A percentile compares a stretch with the other conserved stretches of the same genome.
Evolutionary conservation across 2,888 invertebrate genomes (phyloP).

Genomic region (Ophioninae sp.): DNA sequence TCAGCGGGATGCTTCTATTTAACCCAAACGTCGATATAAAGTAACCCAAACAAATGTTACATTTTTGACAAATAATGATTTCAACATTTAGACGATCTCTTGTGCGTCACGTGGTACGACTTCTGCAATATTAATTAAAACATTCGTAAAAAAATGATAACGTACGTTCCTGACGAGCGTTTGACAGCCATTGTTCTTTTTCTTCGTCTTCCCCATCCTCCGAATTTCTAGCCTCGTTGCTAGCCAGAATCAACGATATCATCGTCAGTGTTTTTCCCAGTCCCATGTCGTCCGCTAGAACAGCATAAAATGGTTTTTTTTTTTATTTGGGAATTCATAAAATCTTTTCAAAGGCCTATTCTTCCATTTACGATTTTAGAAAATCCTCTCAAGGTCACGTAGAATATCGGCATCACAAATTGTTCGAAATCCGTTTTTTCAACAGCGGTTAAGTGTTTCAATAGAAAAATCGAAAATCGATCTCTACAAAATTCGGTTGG

Average conservation of each 20-base stretch:
- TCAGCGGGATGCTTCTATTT: too few relatives aligned
- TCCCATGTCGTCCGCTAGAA: slow-evolving; percentile 89
- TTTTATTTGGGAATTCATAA: not conserved
- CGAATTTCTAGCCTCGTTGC: slow-evolving; percentile 48
- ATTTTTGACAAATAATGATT: not conserved
- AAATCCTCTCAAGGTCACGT: too few relatives aligned
- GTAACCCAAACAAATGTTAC: too few relatives aligned
- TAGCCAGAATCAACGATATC: slow-evolving; percentile 86
- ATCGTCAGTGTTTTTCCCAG: slow-evolving; percentile 92
- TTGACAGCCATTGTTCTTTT: slow-evolving; percentile 68
- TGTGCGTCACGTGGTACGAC: too few relatives aligned
- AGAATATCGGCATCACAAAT: too few relatives aligned
- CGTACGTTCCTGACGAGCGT: slow-evolving; percentile 64
- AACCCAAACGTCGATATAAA: too few relatives aligned
- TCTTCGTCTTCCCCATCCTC: slow-evolving; percentile 77
- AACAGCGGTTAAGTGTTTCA: too few relatives aligned
- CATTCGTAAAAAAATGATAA: slow-evolving; percentile 3
- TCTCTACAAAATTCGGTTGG: too few relatives aligned
- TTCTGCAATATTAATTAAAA: too few relatives aligned
- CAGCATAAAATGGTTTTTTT: not conserved
- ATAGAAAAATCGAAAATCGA: too few relatives aligned
- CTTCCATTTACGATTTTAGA: not conserved
- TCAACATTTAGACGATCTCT: too few relatives aligned
- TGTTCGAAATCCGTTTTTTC: too few relatives aligned
- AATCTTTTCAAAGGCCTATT: not conserved